Base-by-base conservation (phyloP, 2,888 invertebrate species). In the Sisyra terminalis region DNA sequence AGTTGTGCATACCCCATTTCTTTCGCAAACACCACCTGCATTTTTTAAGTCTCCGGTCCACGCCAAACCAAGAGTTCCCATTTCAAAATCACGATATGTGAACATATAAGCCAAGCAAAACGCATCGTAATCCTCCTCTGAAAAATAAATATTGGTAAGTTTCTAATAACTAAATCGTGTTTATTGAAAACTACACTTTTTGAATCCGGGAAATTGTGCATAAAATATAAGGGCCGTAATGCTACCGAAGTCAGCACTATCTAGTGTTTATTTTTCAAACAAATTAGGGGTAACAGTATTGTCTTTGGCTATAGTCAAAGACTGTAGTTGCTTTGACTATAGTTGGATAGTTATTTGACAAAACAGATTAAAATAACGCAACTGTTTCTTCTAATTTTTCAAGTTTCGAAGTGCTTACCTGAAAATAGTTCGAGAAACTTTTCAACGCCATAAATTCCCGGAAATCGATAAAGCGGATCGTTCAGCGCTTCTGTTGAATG, bases 101-200 rank as follows among this genome's bases (percentile, higher is more conserved):
- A 98, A 94, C 82, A 97, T 92, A 65, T 97, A 98, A 43, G 97
- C 96, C 57, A 98, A 69, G 59, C 98, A 98, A 65, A 96, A 98
- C 14, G 92, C 89, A 61, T 96, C 92, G 64, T 98, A 98, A 63
- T 97, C 92, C 59, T 90, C 87, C 75, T 94, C 90, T 84, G 77
- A 52, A 75, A 70, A 51, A 51, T n/a, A n/a, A n/a, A n/a, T n/a
- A n/a, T n/a, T n/a, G n/a, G n/a, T n/a, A n/a, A n/a, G 53, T n/a
- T n/a, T n/a, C n/a, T n/a, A n/a, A 48, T 29, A 29, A 29, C 30
- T 10, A 8, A 29, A 29, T 29, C 30, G 10, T n/a, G n/a, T n/a
- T 31, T 31, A 31, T 3, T 31, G 31, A 31, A 31, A n/a, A n/a
- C n/a, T n/a, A n/a, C n/a, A n/a, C n/a, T n/a, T n/a, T n/a, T n/a